Base-by-base conservation (phyloP, 2,888 invertebrate species). In the Pandemis cinnamomeana region DNA sequence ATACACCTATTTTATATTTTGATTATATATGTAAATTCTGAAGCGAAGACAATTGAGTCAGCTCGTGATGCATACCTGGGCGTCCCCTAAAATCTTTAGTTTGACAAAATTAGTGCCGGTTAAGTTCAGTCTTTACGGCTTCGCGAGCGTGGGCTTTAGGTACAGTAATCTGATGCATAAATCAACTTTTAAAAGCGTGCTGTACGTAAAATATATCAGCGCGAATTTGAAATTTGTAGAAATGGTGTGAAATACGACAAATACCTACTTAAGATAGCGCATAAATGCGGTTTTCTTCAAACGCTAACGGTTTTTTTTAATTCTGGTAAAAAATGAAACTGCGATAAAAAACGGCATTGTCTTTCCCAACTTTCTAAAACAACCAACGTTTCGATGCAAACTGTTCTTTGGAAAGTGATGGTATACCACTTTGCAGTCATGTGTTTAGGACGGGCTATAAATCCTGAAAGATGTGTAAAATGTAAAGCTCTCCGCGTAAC, bases 341-440 rank as follows among this genome's bases (percentile, higher is more conserved):
- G 44, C 41, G 42, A 42, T 20, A 46, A 60, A 41, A 42, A 48
- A n/a, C 2, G 15, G 15, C 41, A 15, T 60, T 42, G 62, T 62
- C 55, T 44, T 69, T 69, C 58, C 51, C 44, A 51, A 66, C 64
- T 73, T 69, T 73, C 64, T 73, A 69, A 69, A 69, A 60, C 55
- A 48, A n/a, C 36, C 36, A 63, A n/a, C 48, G 51, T 64, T 72
- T 69, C 42, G 48, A 60, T 60, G 58, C 48, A 20, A 44, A 42
- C 55, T 55, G 48, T 60, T 60, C 42, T 27, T 72, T 68, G 63
- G 63, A 72, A 72, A 72, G 67, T 20, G 42, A 53, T 41, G 27
- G 36, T 61, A 63, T 51, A 41, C 27, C n/a, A 20, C 41, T 71
- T 58, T 62, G 46, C 46, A 55, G 15, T 55, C 15, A 7, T 60